Base-by-base conservation (phyloP, 1,140 invertebrate genomes). In the Galendromus occidentalis region DNA sequence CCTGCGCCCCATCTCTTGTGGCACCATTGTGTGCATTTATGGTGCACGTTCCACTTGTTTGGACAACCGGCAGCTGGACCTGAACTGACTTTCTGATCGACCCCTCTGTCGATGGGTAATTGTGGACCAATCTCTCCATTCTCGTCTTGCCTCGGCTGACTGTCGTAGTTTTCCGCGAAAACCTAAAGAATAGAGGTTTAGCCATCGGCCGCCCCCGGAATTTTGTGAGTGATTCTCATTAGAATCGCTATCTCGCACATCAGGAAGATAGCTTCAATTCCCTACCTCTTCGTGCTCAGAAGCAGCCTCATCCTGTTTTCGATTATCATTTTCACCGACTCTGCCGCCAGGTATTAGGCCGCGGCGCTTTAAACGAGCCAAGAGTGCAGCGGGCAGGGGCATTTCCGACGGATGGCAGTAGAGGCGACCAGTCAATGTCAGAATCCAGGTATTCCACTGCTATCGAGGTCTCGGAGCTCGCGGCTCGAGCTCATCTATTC, bases 31-130 rank as follows among this genome's bases (percentile, higher is more conserved):
- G 82, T 83, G 76, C 95, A 98, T 68, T 90, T 85, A 74, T 99
- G 95, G 75, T 86, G 92, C 66, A 91, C 86, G 74, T 98, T 98
- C 70, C 82, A 87, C 76, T 93, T 96, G 73, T 98, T 98, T 1
- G 95, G 95, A 76, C 95, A 98, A 4, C 86, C 85, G 70, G 82
- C 69, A 84, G 84, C 33, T 12, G 28, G 20, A 25, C 51, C 25
- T 18, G 51, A 18, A 12, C n/a, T 25, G 20, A 1, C 33, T 25
- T 2, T 59, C 20, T 59, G 51, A 22, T 39, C 33, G 9, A 17
- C 25, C 25, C 14, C 22, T 59, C 51, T 4, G 25, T 25, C 33
- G 51, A 14, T 4, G 17, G 28, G 28, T 20, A 66, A 29, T 17
- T 22, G 44, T 28, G 42, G 28, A 4, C 44, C 41, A 5, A 45